These are phyloP conservation scores for Sycophila texana DNA, from an alignment of 2,888 invertebrate species.

Conservation along the genomic window DNA sequence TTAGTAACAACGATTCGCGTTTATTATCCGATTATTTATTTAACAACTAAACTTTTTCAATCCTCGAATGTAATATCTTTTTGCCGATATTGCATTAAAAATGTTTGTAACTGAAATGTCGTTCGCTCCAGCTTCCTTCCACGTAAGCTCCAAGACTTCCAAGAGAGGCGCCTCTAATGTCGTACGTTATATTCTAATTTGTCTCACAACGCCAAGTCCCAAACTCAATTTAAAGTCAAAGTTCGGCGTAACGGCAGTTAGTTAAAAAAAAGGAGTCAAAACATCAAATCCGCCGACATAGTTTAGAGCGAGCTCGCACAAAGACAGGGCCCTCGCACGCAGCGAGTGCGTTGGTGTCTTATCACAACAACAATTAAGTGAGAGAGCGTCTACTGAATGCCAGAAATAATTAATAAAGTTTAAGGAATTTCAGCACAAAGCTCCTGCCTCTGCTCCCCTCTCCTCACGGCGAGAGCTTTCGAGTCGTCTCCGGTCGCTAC, in stretches of 20 bases:
- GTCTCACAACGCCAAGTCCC: not conserved
- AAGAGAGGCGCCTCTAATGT: too few relatives aligned
- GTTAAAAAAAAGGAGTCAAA: not conserved
- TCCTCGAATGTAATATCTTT: too few relatives aligned
- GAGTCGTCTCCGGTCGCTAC: constrained; percentile 21
- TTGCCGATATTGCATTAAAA: too few relatives aligned
- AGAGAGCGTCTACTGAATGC: constrained; percentile 40
- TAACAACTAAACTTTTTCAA: too few relatives aligned
- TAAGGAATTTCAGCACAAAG: constrained; percentile 45
- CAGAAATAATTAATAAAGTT: constrained; percentile 56
- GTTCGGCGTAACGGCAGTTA: not conserved
- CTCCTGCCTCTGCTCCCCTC: not conserved
- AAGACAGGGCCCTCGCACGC: not conserved
- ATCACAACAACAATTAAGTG: constrained; percentile 47
- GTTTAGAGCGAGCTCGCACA: constrained; percentile 1
- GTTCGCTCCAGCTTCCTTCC: too few relatives aligned
- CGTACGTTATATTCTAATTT: not conserved
- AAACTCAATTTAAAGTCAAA: not conserved
- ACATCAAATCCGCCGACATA: constrained; percentile 6
- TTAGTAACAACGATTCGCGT: too few relatives aligned
- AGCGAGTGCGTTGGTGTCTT: constrained; percentile 9
- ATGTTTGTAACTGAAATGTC: too few relatives aligned
- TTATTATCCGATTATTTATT: too few relatives aligned
- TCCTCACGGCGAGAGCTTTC: constrained; percentile 29
- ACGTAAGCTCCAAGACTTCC: too few relatives aligned